A percentile compares a stretch with the other conserved stretches of the same genome.
Evolutionary conservation across 1,140 invertebrate genomes (phyloP).

Genomic region (Drosophila rhopaloa): DNA sequence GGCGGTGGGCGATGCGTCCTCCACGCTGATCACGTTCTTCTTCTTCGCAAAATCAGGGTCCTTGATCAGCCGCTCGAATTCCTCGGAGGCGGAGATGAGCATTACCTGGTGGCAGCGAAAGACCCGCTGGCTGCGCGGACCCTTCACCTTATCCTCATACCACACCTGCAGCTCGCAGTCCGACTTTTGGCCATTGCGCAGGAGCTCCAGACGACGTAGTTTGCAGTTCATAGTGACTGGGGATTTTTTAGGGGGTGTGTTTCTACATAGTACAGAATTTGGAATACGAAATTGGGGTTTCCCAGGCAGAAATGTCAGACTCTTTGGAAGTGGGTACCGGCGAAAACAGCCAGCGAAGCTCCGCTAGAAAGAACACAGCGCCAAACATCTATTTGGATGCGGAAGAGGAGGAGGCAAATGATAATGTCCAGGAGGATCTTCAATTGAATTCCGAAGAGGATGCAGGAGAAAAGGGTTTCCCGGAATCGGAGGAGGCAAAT

Average conservation of each 20-base stretch:
- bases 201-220: constrained; percentile 58
- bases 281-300: constrained; percentile 10
- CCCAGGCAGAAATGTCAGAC: constrained; percentile 26
- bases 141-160: constrained; percentile 10
- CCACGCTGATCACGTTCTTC: constrained; percentile 25
- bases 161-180: constrained; percentile 61
- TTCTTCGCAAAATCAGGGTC: constrained; percentile 30
- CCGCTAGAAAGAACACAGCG: background rate
- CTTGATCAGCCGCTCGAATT: constrained; percentile 45
- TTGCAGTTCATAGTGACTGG: constrained; percentile 56
- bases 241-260: constrained; percentile 22
- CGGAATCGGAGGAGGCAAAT: background rate
- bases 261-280: constrained; percentile 2
- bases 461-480: background rate
- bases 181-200: constrained; percentile 43
- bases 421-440: too few species aligned
- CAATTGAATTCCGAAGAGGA: background rate
- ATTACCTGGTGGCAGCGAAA: constrained; percentile 57
- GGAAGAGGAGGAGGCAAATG: background rate
- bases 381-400: background rate
- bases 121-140: constrained; percentile 12
- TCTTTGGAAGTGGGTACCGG: background rate
- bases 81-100: constrained; percentile 51
- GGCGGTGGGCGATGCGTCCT: constrained; percentile 54
- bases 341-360: background rate